Evolutionary conservation across 2,888 invertebrate genomes (phyloP).

Genomic region (Hermaeophaga mercurialis): DNA sequence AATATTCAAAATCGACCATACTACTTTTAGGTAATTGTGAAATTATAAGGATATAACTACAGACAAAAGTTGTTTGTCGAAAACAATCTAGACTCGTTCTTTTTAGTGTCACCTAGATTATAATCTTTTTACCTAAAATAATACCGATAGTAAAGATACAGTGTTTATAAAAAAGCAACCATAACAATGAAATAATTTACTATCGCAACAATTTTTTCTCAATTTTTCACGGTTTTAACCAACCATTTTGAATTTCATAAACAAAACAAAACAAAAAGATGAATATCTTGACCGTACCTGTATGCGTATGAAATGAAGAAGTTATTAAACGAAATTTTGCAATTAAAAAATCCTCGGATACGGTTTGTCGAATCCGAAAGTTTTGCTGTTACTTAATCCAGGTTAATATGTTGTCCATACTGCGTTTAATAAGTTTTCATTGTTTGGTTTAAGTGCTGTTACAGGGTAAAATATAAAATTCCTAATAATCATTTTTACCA

Average conservation of each 20-base stretch:
- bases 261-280: slow-evolving; percentile 37
- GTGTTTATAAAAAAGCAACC: not conserved
- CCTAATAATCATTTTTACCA: no score
- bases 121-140: no score
- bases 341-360: slow-evolving; percentile 47
- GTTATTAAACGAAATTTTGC: slow-evolving; percentile 47
- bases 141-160: no score
- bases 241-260: slow-evolving; percentile 29
- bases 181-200: not conserved
- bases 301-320: slow-evolving; percentile 20
- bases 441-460: not conserved
- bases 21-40: no score
- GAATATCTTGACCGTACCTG: slow-evolving; percentile 39
- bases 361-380: slow-evolving; percentile 50
- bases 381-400: slow-evolving; percentile 53
- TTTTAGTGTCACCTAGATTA: no score
- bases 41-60: no score
- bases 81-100: no score
- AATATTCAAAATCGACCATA: no score
- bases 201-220: not conserved
- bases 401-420: slow-evolving; percentile 50
- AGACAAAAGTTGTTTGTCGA: no score
- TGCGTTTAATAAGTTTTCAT: not conserved
- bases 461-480: slow-evolving; percentile 5
- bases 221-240: slow-evolving; percentile 14